Evolutionary conservation across 2,888 invertebrate genomes (phyloP).

Genomic region (Phaedon cochleariae): DNA sequence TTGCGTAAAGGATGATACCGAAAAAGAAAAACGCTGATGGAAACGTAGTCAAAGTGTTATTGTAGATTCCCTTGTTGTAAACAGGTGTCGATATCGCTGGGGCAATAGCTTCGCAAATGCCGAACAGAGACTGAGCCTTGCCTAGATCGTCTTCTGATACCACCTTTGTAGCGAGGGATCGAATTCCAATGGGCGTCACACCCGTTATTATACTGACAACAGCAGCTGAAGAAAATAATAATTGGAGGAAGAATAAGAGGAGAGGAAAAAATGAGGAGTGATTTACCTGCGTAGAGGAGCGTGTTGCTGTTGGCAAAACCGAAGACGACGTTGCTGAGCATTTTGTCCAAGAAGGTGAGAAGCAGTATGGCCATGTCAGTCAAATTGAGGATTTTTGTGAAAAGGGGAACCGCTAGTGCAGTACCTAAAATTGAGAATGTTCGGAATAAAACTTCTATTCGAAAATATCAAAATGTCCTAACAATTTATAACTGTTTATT

Average conservation of each 20-base stretch:
- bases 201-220: constrained; percentile 56
- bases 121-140: constrained; percentile 66
- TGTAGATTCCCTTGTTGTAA: constrained; percentile 66
- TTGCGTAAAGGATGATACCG: constrained; percentile 54
- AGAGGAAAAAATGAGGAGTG: neutral
- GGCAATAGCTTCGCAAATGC: constrained; percentile 68
- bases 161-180: constrained; percentile 59
- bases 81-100: constrained; percentile 67
- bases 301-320: constrained; percentile 53
- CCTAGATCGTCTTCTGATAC: constrained; percentile 59
- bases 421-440: too few species aligned
- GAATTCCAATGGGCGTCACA: constrained; percentile 55
- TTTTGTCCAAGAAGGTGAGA: constrained; percentile 60
- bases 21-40: constrained; percentile 69
- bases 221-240: constrained; percentile 33
- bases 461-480: too few species aligned
- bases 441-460: too few species aligned
- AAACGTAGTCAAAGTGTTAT: constrained; percentile 63
- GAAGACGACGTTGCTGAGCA: constrained; percentile 59
- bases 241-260: too few species aligned
- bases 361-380: constrained; percentile 58
- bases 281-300: constrained; percentile 59
- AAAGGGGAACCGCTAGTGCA: constrained; percentile 53
- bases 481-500: too few species aligned
- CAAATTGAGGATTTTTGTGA: constrained; percentile 56